Percentiles rank a stretch among this genome's conserved stretches.
phyloP scores from a whole-genome alignment of 2,888 invertebrate genomes.

The Chymomyza amoena region DNA sequence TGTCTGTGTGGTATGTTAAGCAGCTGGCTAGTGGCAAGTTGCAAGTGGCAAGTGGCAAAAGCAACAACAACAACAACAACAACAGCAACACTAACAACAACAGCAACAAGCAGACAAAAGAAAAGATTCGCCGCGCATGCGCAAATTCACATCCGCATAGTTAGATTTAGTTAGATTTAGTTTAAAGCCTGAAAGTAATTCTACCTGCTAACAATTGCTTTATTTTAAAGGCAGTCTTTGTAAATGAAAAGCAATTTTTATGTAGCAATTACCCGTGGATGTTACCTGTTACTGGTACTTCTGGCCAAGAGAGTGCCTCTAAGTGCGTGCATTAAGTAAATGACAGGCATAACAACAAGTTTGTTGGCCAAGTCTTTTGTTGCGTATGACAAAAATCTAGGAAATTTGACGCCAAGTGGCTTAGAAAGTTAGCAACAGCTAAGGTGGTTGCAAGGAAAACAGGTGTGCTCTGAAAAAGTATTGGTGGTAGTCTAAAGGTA shows the following conservation, averaged over 20 bases:
- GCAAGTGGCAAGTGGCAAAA: not conserved
- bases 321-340: not conserved
- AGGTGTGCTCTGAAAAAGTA: not conserved
- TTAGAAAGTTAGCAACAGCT: not conserved
- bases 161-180: conserved; percentile 17
- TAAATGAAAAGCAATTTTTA: conserved; percentile 67
- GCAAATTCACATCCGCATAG: conserved; percentile 68
- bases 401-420: conserved; percentile 16
- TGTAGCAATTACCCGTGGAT: conserved; percentile 54
- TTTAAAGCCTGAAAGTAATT: not conserved
- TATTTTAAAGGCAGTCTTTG: conserved; percentile 50
- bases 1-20: not conserved
- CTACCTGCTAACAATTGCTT: conserved; percentile 58
- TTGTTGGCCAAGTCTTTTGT: conserved; percentile 62
- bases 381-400: conserved; percentile 59
- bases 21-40: not conserved
- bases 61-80: not conserved
- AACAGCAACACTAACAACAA: no score
- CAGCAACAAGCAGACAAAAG: conserved; percentile 35
- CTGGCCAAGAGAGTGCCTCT: not conserved
- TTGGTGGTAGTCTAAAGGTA: no score
- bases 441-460: not conserved
- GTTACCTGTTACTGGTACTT: not conserved
- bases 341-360: conserved; percentile 28
- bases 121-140: conserved; percentile 65